A percentile compares a stretch with the other conserved stretches of the same genome.
phyloP scores from a whole-genome alignment of 1,140 invertebrate species.

The Pissodes strobi region DNA sequence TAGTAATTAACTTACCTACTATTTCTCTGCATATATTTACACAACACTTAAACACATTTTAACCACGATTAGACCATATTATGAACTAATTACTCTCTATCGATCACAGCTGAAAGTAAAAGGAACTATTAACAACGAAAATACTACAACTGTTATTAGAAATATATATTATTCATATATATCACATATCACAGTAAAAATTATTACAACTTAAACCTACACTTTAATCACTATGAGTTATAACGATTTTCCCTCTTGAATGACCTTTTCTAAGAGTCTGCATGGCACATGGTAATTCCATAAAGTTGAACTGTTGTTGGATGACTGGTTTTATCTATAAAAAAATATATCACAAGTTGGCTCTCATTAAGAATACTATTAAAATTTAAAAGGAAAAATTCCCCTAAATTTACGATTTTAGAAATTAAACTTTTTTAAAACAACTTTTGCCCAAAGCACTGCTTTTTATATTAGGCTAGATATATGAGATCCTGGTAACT shows the following conservation, averaged over 20 bases:
- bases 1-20: too few relatives aligned
- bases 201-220: too few relatives aligned
- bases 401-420: background rate
- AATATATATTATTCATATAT: background rate
- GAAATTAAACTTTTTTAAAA: background rate
- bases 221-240: conserved; percentile 19
- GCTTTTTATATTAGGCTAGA: too few relatives aligned
- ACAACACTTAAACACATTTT: too few relatives aligned
- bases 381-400: too few relatives aligned
- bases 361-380: too few relatives aligned
- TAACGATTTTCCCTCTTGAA: conserved; percentile 76
- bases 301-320: conserved; percentile 70
- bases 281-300: conserved; percentile 72
- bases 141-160: background rate
- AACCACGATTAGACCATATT: too few relatives aligned
- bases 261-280: conserved; percentile 68
- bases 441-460: background rate
- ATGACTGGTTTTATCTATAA: conserved; percentile 69
- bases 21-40: too few relatives aligned
- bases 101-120: too few relatives aligned
- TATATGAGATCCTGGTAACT: too few relatives aligned
- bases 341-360: too few relatives aligned
- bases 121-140: background rate
- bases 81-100: too few relatives aligned
- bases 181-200: background rate